Base-by-base conservation (phyloP, 2,113 vertebrate species). In the Notarius lentiginosus region DNA sequence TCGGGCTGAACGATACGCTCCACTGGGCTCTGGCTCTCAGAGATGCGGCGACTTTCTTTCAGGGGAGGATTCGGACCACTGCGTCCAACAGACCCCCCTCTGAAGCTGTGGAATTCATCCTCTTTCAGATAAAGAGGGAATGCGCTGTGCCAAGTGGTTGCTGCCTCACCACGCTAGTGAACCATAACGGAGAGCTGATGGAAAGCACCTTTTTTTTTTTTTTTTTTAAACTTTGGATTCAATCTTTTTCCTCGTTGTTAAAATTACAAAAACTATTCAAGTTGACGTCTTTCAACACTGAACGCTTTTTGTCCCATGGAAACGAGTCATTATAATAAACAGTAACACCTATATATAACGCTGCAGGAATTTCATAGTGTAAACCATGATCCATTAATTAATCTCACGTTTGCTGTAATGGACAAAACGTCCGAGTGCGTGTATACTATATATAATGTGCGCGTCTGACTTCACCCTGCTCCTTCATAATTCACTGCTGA, bases 331-430 rank as follows among this genome's bases (percentile, higher is more conserved):
- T 60, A 47, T 22, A 70, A 47, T 20, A 86, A 80, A 70, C 58
- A 85, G 22, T 65, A 20, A 49, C 79, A 68, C 76, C 49, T 27
- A 70, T 41, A 47, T 41, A 55, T 10, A 41, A 63, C 68, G n/a
- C 27, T 63, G 86, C 68, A 79, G 80, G 89, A 89, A 91, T 88
- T 76, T 88, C 87, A 87, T 79, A 63, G 92, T 91, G 91, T 91
- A 93, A 91, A 91, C 24, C 89, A 88, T 90, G 90, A 93, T 91
- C 92, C 90, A 92, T 90, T 90, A 93, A 91, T 92, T 93, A 89
- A 94, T 93, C 92, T 93, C 87, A 87, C 93, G 89, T 84, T 92
- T 90, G 88, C 90, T 86, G 90, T 89, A 91, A 20, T 84, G 77
- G 87, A 84, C 91, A 66, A 84, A 24, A 47, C 47, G 24, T 85